These are phyloP conservation scores for Scomber colias DNA, from an alignment of 2,113 vertebrate species.

Conservation along the genomic window DNA sequence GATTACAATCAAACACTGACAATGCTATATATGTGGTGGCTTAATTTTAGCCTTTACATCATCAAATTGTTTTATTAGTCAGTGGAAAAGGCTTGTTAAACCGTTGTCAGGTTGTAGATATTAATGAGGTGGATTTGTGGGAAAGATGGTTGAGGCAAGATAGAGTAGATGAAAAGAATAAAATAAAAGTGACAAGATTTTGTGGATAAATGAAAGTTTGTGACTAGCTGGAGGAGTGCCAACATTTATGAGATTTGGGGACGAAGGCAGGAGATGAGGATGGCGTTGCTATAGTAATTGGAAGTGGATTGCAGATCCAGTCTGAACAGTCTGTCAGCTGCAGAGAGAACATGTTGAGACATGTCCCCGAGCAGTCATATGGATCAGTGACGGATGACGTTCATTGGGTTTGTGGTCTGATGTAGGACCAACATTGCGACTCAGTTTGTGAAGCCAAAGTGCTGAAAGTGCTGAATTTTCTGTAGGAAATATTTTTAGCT, in stretches of 20 bases:
- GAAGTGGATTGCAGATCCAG: constrained; percentile 24
- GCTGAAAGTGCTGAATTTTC: not conserved
- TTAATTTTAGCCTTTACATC: constrained; percentile 18
- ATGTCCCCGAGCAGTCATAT: constrained; percentile 43
- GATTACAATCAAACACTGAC: constrained; percentile 22
- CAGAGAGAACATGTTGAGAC: constrained; percentile 57
- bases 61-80: constrained; percentile 13
- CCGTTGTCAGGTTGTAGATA: constrained; percentile 15
- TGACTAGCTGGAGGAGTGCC: constrained; percentile 8
- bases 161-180: not conserved
- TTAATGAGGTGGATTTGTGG: not conserved
- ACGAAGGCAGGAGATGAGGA: constrained; percentile 27
- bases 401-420: constrained; percentile 22
- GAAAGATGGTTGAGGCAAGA: not conserved
- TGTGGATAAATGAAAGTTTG: constrained; percentile 18
- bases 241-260: constrained; percentile 39
- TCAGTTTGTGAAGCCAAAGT: not conserved
- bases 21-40: not conserved
- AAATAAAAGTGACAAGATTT: not conserved
- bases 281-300: constrained; percentile 3
- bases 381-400: constrained; percentile 41
- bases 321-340: constrained; percentile 27
- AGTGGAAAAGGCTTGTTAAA: not conserved
- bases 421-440: not conserved
- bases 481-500: not conserved